These are phyloP conservation scores for Megatriorchis doriae DNA, from an alignment of 2,113 vertebrate species.

Conservation along the genomic window DNA sequence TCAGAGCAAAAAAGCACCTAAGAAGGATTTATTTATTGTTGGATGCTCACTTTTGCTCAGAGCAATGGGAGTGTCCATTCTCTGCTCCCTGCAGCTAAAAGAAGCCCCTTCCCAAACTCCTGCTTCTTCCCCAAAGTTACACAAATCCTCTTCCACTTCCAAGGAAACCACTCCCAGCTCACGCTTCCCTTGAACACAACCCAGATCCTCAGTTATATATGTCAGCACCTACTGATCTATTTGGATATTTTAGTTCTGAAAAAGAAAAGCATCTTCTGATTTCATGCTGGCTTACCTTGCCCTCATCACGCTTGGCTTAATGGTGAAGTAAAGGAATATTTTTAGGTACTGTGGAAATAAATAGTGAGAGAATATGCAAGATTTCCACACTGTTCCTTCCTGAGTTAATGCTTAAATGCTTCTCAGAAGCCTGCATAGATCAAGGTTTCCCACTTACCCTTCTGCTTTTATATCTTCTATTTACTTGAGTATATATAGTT, in stretches of 20 bases:
- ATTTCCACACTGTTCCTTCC: constrained; percentile 22
- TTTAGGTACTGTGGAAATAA: constrained; percentile 18
- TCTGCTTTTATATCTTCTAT: not conserved
- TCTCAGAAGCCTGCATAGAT: not conserved
- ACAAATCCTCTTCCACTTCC: not conserved
- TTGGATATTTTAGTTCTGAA: not conserved
- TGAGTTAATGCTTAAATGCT: constrained; percentile 2
- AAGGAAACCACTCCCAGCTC: not conserved
- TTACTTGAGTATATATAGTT: constrained; percentile 10
- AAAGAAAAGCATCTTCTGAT: not conserved
- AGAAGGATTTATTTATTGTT: not conserved
- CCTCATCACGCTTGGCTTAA: not conserved
- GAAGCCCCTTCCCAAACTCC: not conserved
- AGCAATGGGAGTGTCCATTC: not conserved
- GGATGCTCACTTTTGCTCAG: not conserved
- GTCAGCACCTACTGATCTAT: not conserved
- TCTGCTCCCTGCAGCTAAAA: not conserved
- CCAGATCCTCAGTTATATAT: not conserved
- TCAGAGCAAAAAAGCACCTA: not conserved
- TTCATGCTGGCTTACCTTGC: not conserved
- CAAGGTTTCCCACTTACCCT: not conserved
- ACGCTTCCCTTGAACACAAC: not conserved
- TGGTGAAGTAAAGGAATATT: not conserved
- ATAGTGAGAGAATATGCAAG: constrained; percentile 8
- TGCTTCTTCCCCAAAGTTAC: not conserved